phyloP scores from a whole-genome alignment of 1,140 invertebrate species.

The Triops longicaudatus region DNA sequence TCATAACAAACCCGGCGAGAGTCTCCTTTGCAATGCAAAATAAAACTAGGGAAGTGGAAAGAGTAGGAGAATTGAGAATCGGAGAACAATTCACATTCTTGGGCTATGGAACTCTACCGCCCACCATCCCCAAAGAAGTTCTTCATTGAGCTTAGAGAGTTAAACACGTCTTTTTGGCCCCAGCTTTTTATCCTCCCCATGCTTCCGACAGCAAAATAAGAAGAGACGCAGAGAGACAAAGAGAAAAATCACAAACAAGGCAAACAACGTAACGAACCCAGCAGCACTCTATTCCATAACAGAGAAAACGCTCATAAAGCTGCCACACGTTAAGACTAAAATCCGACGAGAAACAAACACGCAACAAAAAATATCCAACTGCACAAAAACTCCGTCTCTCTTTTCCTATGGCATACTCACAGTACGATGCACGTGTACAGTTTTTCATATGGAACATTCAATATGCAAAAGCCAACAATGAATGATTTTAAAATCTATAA shows the following conservation, averaged over 20 bases:
- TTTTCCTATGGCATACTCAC: no score
- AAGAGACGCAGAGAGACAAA: background rate
- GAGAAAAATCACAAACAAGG: background rate
- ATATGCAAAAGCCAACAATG: no score
- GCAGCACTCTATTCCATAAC: conserved; percentile 7
- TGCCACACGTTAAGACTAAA: background rate
- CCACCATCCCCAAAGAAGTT: no score
- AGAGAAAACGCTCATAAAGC: background rate
- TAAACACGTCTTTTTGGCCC: background rate
- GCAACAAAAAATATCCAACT: background rate
- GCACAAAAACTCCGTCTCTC: no score
- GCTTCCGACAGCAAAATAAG: background rate
- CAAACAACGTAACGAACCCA: background rate
- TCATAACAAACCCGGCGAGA: background rate
- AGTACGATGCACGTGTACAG: no score
- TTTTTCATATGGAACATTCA: no score
- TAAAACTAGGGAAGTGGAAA: background rate
- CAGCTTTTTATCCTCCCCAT: background rate
- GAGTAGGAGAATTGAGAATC: background rate
- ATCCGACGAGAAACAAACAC: background rate
- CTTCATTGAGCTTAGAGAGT: no score
- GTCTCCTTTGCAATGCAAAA: background rate
- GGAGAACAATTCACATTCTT: no score
- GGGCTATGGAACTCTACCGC: no score
- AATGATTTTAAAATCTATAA: no score